Percentiles rank a stretch among this genome's conserved stretches.
These are phyloP conservation scores for Calameuta pallipes DNA, from an alignment of 2,888 invertebrate species.

Conservation along the genomic window DNA sequence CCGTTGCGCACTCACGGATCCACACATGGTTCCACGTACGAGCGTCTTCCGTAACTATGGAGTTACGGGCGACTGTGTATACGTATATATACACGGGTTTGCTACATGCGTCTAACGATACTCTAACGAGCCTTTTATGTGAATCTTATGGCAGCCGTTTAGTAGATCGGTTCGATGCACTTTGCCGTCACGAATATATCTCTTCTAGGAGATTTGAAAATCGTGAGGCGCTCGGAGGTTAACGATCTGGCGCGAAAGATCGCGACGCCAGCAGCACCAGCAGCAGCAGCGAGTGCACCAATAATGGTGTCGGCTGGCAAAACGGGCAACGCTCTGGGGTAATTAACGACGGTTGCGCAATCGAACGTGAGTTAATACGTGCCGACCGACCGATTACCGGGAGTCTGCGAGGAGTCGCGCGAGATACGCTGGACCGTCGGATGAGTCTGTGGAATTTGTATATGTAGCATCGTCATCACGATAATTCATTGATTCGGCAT, in stretches of 20 bases:
- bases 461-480: too few relatives aligned
- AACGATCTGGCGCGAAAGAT: neutral
- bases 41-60: neutral
- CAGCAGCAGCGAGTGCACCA: neutral
- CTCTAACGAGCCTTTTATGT: neutral
- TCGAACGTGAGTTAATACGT: neutral
- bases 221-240: neutral
- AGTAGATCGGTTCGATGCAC: neutral
- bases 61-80: neutral
- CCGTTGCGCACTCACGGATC: neutral
- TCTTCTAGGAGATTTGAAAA: neutral
- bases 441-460: too few relatives aligned
- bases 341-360: neutral
- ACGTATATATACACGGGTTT: neutral
- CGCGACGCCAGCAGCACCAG: neutral
- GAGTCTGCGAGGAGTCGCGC: too few relatives aligned
- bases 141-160: neutral
- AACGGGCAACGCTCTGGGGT: neutral
- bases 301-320: neutral
- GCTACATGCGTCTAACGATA: neutral
- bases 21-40: neutral
- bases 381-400: neutral
- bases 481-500: too few relatives aligned
- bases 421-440: too few relatives aligned
- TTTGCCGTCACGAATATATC: neutral